Percentiles rank a stretch among this genome's conserved stretches.
These are phyloP conservation scores for Mobula birostris DNA, from an alignment of 2,113 vertebrate species.

Conservation along the genomic window DNA sequence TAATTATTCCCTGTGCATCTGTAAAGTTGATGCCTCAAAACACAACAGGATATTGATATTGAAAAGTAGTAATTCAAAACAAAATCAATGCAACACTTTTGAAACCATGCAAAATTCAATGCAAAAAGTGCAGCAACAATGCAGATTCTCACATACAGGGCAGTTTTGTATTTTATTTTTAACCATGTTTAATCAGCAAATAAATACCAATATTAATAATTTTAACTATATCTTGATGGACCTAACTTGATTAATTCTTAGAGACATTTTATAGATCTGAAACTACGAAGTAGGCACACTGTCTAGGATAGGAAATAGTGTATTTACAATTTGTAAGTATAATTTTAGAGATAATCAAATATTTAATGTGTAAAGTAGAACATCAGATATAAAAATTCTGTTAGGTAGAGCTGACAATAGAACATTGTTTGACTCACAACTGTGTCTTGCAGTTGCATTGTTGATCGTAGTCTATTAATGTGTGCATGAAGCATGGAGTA, in stretches of 20 bases:
- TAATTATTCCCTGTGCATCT: slow-evolving; percentile 38
- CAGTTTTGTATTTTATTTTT: background rate
- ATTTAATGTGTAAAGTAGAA: background rate
- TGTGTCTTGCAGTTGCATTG: background rate
- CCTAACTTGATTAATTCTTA: background rate
- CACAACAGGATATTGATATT: slow-evolving; percentile 34
- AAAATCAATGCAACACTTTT: slow-evolving; percentile 50
- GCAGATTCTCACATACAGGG: slow-evolving; percentile 43
- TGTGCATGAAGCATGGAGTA: background rate
- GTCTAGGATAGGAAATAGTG: background rate
- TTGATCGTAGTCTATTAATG: background rate
- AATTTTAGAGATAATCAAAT: background rate
- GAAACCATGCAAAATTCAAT: slow-evolving; percentile 59
- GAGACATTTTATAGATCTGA: background rate
- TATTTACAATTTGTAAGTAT: slow-evolving; percentile 16
- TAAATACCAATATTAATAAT: background rate
- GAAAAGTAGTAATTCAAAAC: background rate
- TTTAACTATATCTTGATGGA: background rate
- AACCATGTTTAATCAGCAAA: background rate
- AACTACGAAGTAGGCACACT: background rate
- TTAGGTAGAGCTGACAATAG: background rate
- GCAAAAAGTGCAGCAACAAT: slow-evolving; percentile 64
- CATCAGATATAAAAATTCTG: background rate
- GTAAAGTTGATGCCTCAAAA: slow-evolving; percentile 12
- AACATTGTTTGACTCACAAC: background rate